phyloP scores from a whole-genome alignment of 2,113 vertebrate species.

The Himantopus leucocephalus region DNA sequence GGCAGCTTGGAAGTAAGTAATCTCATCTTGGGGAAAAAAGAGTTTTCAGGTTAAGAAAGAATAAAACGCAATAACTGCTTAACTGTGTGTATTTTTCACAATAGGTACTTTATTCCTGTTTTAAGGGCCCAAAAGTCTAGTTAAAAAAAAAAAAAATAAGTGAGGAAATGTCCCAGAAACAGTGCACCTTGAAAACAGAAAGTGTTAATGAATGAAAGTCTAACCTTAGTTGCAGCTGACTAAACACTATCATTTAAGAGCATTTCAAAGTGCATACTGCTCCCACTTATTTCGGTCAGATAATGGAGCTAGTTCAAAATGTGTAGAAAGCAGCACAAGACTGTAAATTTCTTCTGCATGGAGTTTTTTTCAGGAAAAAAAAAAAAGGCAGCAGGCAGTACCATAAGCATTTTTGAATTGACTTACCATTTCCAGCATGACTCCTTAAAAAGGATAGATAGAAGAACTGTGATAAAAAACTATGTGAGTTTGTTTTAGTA shows the following conservation, averaged over 20 bases:
- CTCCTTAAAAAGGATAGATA: background rate
- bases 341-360: background rate
- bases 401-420: background rate
- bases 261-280: background rate
- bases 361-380: background rate
- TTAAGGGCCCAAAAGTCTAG: background rate
- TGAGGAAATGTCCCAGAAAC: background rate
- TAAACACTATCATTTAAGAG: background rate
- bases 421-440: background rate
- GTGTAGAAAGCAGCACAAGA: background rate
- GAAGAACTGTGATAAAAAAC: background rate
- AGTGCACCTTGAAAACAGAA: background rate
- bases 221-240: background rate
- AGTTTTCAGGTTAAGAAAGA: background rate
- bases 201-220: background rate
- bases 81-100: background rate
- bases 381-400: background rate
- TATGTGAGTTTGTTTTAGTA: background rate
- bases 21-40: background rate
- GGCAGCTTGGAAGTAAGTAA: slow-evolving; percentile 92
- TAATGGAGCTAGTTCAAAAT: background rate
- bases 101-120: background rate
- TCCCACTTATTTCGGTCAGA: background rate
- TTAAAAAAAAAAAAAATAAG: background rate
- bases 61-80: background rate